phyloP scores from a whole-genome alignment of 2,113 vertebrate species.

The Neopipo cinnamomea region DNA sequence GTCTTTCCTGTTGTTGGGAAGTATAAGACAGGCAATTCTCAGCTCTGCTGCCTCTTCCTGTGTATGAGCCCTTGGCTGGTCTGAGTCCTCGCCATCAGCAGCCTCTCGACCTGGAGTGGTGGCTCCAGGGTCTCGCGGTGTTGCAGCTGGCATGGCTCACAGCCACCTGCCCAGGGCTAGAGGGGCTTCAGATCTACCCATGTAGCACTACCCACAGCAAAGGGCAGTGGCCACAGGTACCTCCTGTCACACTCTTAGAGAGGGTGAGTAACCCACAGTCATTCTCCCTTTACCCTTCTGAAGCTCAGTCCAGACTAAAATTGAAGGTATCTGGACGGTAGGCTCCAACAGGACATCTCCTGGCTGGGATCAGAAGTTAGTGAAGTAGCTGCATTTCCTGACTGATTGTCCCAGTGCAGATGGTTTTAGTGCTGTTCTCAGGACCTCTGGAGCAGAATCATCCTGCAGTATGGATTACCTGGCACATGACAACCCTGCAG shows the following conservation, averaged over 20 bases:
- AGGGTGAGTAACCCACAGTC: background rate
- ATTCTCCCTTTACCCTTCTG: background rate
- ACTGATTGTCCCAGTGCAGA: background rate
- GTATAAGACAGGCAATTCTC: background rate
- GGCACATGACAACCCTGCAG: background rate
- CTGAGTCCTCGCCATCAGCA: background rate
- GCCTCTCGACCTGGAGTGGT: accelerated
- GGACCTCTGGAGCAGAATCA: background rate
- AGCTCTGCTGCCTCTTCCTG: background rate
- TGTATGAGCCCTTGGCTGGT: accelerated
- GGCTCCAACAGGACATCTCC: background rate
- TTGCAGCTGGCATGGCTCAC: background rate
- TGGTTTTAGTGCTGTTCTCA: background rate
- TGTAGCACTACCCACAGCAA: background rate
- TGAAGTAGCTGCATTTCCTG: background rate
- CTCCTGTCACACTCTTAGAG: accelerated
- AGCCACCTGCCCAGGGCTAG: background rate
- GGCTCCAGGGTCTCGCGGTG: accelerated
- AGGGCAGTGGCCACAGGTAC: background rate
- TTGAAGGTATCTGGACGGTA: background rate
- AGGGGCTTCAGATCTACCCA: background rate
- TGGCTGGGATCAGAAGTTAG: background rate
- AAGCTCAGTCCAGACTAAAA: background rate
- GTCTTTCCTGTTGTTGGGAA: background rate
- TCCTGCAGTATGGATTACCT: background rate